Evolutionary conservation across 2,113 vertebrate species (phyloP).

Genomic region (Hippolais icterina): DNA sequence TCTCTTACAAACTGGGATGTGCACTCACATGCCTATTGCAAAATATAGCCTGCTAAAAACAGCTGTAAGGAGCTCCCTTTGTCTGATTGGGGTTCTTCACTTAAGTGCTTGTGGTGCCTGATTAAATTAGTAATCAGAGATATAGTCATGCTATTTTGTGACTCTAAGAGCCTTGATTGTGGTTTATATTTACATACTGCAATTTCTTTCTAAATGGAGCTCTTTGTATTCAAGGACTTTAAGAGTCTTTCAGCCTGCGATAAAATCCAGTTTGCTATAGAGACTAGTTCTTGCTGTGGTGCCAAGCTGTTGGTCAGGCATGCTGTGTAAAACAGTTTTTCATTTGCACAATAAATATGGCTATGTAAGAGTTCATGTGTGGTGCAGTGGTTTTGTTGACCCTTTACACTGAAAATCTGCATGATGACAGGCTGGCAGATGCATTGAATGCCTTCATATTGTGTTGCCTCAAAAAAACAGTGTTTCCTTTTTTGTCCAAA

Average conservation of each 20-base stretch:
- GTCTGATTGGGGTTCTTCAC: slow-evolving; percentile 58
- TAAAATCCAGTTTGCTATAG: slow-evolving; percentile 52
- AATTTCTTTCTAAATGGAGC: slow-evolving; percentile 74
- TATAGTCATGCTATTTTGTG: slow-evolving; percentile 70
- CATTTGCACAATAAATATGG: slow-evolving; percentile 19
- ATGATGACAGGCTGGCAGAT: not conserved
- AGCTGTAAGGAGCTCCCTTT: slow-evolving; percentile 41
- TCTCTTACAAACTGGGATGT: slow-evolving; percentile 15
- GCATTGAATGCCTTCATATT: not conserved
- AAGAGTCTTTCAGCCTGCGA: slow-evolving; percentile 50
- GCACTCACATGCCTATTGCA: not conserved
- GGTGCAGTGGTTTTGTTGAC: slow-evolving; percentile 37
- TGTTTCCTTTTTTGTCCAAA: not conserved
- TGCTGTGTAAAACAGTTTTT: not conserved
- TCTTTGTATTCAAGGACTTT: slow-evolving; percentile 74
- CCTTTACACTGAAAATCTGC: not conserved
- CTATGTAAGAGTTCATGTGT: slow-evolving; percentile 4
- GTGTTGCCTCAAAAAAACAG: not conserved
- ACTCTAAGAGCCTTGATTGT: slow-evolving; percentile 77
- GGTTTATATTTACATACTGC: slow-evolving; percentile 76
- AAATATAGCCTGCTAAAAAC: slow-evolving; percentile 10
- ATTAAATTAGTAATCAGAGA: slow-evolving; percentile 77
- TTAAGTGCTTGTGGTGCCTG: slow-evolving; percentile 66
- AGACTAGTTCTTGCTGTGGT: slow-evolving; percentile 10
- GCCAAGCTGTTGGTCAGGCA: slow-evolving; percentile 36